phyloP scores from a whole-genome alignment of 2,888 invertebrate species.

The Osmoderma eremita region DNA sequence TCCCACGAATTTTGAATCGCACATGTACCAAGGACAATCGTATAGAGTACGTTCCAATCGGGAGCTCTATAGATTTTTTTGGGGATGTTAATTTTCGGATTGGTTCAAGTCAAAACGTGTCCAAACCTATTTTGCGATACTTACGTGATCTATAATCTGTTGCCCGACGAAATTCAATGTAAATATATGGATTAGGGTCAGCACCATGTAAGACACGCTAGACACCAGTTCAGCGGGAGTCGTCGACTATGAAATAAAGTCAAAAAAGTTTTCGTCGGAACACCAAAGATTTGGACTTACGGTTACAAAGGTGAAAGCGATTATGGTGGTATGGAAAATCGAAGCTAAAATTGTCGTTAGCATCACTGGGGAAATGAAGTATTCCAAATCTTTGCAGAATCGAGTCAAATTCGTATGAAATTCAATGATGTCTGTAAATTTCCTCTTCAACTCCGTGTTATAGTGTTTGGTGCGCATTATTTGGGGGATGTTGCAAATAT shows the following conservation, averaged over 20 bases:
- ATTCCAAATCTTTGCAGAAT: conserved; percentile 55
- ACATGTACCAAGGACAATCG: conserved; percentile 45
- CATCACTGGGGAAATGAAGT: conserved; percentile 58
- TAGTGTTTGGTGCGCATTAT: conserved; percentile 34
- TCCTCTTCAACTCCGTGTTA: conserved; percentile 44
- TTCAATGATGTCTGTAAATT: conserved; percentile 54
- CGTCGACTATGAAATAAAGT: conserved; percentile 25
- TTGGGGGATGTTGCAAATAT: background rate
- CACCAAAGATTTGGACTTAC: too few relatives aligned
- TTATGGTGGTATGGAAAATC: conserved; percentile 39
- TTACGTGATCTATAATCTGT: conserved; percentile 46
- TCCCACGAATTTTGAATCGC: conserved; percentile 35
- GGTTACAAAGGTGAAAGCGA: conserved; percentile 38
- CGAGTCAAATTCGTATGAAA: conserved; percentile 58
- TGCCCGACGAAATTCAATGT: conserved; percentile 48
- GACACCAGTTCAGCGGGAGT: background rate
- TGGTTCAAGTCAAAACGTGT: background rate
- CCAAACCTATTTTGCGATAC: background rate
- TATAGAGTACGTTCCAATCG: conserved; percentile 36
- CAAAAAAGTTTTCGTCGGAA: too few relatives aligned
- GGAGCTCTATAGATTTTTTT: conserved; percentile 35
- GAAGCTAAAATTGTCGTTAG: conserved; percentile 44
- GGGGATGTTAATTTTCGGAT: too few relatives aligned
- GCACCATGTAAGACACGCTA: conserved; percentile 19
- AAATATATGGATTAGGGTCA: conserved; percentile 46